Evolutionary conservation across 2,113 vertebrate genomes (phyloP).

Genomic region (Microcebus jonahi): DNA sequence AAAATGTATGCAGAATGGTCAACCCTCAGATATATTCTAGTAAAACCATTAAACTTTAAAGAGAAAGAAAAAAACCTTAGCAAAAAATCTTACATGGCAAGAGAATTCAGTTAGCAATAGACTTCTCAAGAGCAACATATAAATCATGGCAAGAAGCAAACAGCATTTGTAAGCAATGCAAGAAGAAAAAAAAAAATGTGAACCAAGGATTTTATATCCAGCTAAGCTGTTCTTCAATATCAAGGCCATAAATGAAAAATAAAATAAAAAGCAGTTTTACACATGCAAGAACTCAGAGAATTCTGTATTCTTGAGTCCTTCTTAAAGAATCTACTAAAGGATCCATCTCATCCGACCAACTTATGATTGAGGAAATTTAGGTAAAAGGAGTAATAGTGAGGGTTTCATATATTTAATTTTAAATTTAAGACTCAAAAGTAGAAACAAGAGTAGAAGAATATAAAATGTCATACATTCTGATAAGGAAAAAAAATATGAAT

Average conservation of each 20-base stretch:
- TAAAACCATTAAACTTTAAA: not conserved
- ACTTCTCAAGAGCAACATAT: not conserved
- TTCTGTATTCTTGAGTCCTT: not conserved
- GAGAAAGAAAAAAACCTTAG: not conserved
- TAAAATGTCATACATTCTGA: not conserved
- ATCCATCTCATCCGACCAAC: not conserved
- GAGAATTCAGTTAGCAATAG: not conserved
- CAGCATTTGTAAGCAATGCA: not conserved
- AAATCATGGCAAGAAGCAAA: not conserved
- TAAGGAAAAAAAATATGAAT: not conserved
- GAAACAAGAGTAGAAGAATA: not conserved
- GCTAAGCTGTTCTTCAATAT: not conserved
- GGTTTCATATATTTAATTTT: not conserved
- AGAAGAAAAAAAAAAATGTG: not conserved
- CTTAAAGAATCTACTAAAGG: not conserved
- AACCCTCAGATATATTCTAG: not conserved
- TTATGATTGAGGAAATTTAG: not conserved
- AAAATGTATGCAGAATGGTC: not conserved
- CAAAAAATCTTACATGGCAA: not conserved
- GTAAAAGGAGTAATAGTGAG: not conserved
- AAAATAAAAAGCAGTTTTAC: not conserved
- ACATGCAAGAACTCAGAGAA: not conserved
- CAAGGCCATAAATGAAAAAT: not conserved
- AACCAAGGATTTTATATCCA: slow-evolving; percentile 2
- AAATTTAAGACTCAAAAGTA: not conserved